Conservation (phyloP, 1,140 invertebrate species). For the Sminthurides bifidus region DNA sequence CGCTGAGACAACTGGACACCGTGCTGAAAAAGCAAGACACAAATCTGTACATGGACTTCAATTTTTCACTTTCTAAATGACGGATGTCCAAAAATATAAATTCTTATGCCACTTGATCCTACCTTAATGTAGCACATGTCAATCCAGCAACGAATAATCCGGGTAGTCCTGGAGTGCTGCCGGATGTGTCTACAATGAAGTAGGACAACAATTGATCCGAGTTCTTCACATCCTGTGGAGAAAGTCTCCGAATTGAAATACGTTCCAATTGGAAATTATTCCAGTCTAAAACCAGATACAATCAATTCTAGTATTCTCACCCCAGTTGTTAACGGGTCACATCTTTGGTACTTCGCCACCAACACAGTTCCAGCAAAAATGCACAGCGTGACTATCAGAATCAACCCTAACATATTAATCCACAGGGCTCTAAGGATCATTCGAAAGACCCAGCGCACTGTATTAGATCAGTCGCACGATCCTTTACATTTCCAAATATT, state of each 20-base stretch:
- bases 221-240: slow-evolving; percentile 16
- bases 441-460: too few species aligned
- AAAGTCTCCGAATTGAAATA: not conserved
- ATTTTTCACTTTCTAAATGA: not conserved
- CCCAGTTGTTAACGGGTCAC: slow-evolving; percentile 32
- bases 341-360: slow-evolving; percentile 13
- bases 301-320: slow-evolving; percentile 51
- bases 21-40: slow-evolving; percentile 8
- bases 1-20: slow-evolving; percentile 24
- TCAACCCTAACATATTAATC: slow-evolving; percentile 9
- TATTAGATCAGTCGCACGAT: too few species aligned
- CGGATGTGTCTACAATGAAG: slow-evolving; percentile 40
- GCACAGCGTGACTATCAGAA: slow-evolving; percentile 1
- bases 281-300: slow-evolving; percentile 36
- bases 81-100: not conserved
- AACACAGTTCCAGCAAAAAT: slow-evolving; percentile 9
- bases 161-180: slow-evolving; percentile 25
- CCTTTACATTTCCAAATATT: too few species aligned
- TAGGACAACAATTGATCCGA: slow-evolving; percentile 36
- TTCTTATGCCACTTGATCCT: not conserved
- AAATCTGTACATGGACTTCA: not conserved
- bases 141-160: slow-evolving; percentile 39
- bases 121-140: slow-evolving; percentile 37
- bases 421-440: slow-evolving; percentile 32
- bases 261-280: not conserved